These are phyloP conservation scores for Lerista edwardsae DNA, from an alignment of 2,797 vertebrate genomes.

Conservation along the genomic window DNA sequence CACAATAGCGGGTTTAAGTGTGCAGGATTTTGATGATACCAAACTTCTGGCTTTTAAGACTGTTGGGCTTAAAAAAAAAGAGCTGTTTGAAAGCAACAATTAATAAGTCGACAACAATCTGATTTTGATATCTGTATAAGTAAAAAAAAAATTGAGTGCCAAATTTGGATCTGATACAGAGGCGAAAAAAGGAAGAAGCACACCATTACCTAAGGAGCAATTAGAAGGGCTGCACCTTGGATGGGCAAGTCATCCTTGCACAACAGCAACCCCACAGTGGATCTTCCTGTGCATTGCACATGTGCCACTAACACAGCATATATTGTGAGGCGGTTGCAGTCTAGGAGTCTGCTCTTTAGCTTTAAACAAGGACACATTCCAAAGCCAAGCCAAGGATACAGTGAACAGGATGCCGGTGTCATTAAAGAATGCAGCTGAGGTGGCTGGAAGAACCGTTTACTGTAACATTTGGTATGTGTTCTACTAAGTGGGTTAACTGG, in stretches of 20 bases:
- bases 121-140: neutral
- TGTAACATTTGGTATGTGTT: too few relatives aligned
- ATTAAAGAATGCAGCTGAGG: constrained; percentile 7
- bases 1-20: neutral
- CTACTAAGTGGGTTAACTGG: too few relatives aligned
- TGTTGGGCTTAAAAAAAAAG: neutral
- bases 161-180: neutral
- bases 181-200: neutral
- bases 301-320: neutral
- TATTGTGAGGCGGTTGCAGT: neutral
- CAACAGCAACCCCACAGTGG: neutral
- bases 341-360: neutral
- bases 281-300: too few relatives aligned
- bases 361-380: neutral
- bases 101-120: neutral
- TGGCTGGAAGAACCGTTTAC: too few relatives aligned
- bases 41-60: neutral
- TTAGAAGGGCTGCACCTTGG: too few relatives aligned
- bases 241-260: too few relatives aligned
- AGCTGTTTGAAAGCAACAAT: neutral
- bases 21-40: neutral
- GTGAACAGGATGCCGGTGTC: neutral
- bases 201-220: neutral
- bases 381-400: neutral
- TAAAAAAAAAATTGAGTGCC: neutral